Evolutionary conservation across 2,888 invertebrate species (phyloP), one percentile per base, ranked within the genome.

Genomic region (Griposia aprilina): DNA sequence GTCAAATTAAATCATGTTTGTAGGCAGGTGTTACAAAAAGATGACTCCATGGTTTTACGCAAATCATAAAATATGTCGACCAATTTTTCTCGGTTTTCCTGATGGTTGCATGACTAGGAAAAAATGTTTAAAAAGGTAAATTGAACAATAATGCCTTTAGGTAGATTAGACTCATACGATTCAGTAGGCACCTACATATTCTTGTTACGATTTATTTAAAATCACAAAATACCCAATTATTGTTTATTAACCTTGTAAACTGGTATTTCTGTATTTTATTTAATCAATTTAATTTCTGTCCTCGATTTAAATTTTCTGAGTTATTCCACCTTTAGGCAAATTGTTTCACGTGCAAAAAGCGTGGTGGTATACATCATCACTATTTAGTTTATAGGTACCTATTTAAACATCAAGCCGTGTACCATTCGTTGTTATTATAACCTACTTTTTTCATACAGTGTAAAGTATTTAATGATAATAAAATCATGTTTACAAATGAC

Each of bases 141-240:
- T 48, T 50, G 6, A 59, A 65, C n/a, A 60, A 52, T 52, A 50
- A 23, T 11, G 17, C 0, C 8, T 23, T 36, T 11, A 57, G 8
- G 48, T n/a, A 59, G 50, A 81, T 63, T 57, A 62, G n/a, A 80
- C 80, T 36, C 30, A 69, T 17, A 15, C 36, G 5, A 50, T 52
- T 15, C 55, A 67, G 15, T 60, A 60, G 26, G 50, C 7, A 20
- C 1, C 4, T 48, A 45, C 13, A 72, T 50, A 48, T 50, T 74
- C 45, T 10, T 74, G 60, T 36, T 11, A 62, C 41, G 17, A 70
- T 70, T 55, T 70, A 65, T 82, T 69, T 50, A 4, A 59, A 52
- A 76, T 82, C 10, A 67, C 60, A 55, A 66, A 74, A 79, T 82
- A 69, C 73, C 83, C 73, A 83, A 50, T 73, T 26, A 45, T 10